A percentile compares a stretch with the other conserved stretches of the same genome.
phyloP scores from a whole-genome alignment of 2,113 vertebrate species.

The human region DNA sequence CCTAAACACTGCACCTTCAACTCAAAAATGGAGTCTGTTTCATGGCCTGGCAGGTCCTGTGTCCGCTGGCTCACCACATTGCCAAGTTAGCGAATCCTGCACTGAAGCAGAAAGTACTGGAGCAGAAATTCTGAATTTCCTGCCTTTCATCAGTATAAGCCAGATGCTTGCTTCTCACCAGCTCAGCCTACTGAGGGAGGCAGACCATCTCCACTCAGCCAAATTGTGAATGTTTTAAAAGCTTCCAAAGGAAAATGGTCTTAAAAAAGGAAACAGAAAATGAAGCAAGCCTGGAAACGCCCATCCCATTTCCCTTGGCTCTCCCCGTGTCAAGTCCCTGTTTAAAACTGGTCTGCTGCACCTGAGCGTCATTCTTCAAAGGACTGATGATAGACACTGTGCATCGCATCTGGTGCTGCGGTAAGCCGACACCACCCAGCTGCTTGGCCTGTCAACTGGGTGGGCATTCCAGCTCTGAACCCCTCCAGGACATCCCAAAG shows the following conservation, averaged over 20 bases:
- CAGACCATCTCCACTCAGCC: neutral
- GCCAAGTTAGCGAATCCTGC: neutral
- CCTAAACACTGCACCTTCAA: neutral
- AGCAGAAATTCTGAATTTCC: constrained; percentile 32
- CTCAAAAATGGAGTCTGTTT: neutral
- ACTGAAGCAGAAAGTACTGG: neutral
- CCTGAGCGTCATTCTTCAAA: constrained; percentile 84
- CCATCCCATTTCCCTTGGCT: constrained; percentile 40
- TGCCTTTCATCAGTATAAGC: neutral
- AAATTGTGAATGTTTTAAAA: neutral
- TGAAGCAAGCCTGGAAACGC: neutral
- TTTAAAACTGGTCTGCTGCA: constrained; percentile 75
- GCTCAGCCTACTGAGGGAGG: neutral
- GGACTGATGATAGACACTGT: constrained; percentile 59
- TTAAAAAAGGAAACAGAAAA: constrained; percentile 21
- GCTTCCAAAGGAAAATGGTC: neutral
- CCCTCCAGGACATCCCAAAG: constrained; percentile 74
- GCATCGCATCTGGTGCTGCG: neutral
- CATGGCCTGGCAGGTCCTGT: neutral
- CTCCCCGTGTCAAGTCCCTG: constrained; percentile 31
- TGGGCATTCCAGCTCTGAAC: constrained; percentile 78
- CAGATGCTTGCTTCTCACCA: constrained; percentile 8
- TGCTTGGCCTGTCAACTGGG: constrained; percentile 78
- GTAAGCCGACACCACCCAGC: constrained; percentile 78
- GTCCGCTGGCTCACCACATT: neutral